Base-by-base conservation (phyloP, 1,140 invertebrate genomes). In the Saccostrea glomerata region DNA sequence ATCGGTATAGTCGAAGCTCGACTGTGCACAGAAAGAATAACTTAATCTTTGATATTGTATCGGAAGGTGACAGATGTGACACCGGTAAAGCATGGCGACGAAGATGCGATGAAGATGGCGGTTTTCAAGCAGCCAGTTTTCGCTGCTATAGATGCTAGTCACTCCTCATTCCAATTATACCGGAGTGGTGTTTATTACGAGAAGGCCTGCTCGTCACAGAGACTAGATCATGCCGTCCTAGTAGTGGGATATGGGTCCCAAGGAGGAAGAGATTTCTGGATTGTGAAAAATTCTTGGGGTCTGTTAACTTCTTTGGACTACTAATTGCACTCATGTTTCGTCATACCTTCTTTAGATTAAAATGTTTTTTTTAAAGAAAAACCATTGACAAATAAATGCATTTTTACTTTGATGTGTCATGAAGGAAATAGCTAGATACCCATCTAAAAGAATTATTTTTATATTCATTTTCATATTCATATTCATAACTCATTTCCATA, bases 61-160 rank as follows among this genome's bases (percentile, higher is more conserved):
- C 25, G 30, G 12, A 77, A 91, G 89, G 84, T 89, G 15, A 15
- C 83, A 3, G 91, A 87, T 0, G 83, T 82, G 2, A 85, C 55
- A n/a, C 36, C 5, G 0, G 87, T 90, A 2, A 77, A 77, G 58
- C 58, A 36, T 13, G 89, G 89, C 54, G 56, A 87, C n/a, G 91
- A 92, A 86, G 86, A 86, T 23, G 66, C 60, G 12, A 60, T 92
- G 58, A 54, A 87, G 54, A 25, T 85, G 30, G 90, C 89, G 4
- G 87, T 92, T 11, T 56, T 90, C 20, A 40, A 86, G 5, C 36
- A 13, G 1, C 98, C 98, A 11, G 92, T 96, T 55, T 94, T 95
- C 15, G 95, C 96, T 93, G 98, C 97, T 77, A 98, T 99, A 93
- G 98, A 99, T 96, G 98, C 98, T 70, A 96, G 96, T 9, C 96